Conservation (phyloP, 2,113 vertebrate species). For the Percopsis transmontana region DNA sequence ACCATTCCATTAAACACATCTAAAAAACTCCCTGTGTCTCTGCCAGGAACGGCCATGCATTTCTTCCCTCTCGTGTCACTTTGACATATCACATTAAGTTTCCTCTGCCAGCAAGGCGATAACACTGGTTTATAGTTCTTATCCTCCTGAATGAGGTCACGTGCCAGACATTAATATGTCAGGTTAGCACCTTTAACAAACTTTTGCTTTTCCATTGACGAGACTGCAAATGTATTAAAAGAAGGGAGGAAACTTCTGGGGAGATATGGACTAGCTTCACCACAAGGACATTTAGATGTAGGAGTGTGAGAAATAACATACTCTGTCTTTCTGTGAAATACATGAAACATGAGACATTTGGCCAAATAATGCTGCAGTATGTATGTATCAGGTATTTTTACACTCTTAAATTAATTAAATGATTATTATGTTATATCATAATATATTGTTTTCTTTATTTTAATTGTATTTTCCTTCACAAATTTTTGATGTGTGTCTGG, state of each 20-base stretch:
- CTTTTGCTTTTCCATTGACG: no score
- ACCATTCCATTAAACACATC: constrained; percentile 12
- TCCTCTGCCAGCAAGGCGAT: constrained; percentile 36
- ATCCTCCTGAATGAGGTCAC: constrained; percentile 48
- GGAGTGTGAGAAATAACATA: constrained; percentile 7
- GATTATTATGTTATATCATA: no score
- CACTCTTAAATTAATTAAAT: no score
- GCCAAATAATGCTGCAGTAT: background rate
- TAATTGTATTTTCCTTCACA: no score
- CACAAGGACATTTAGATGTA: constrained; percentile 37
- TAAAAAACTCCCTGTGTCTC: constrained; percentile 5
- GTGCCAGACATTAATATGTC: constrained; percentile 29
- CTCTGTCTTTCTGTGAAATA: no score
- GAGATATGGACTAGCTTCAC: constrained; percentile 12
- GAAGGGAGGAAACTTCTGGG: constrained; percentile 31
- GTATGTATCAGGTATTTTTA: no score
- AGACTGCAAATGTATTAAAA: background rate
- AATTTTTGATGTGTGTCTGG: no score
- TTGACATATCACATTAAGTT: constrained; percentile 13
- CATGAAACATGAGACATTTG: no score
- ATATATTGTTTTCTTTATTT: no score
- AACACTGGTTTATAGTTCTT: constrained; percentile 35
- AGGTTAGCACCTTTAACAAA: constrained; percentile 50
- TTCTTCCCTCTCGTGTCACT: background rate
- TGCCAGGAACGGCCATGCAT: constrained; percentile 40